These are phyloP conservation scores for Platyura marginata DNA, from an alignment of 1,140 invertebrate species.

Conservation along the genomic window DNA sequence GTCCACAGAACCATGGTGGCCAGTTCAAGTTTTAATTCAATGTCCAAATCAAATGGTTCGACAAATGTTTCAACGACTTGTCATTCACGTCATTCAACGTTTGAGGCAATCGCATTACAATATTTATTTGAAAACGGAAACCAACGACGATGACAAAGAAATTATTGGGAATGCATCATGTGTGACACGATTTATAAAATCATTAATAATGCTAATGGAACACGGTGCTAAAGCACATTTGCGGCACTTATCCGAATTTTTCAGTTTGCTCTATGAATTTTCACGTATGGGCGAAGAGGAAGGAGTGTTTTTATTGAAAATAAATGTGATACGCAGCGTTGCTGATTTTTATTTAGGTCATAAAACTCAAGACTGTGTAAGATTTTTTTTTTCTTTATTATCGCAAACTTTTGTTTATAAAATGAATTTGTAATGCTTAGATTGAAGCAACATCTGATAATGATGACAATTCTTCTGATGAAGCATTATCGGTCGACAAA, in stretches of 20 bases:
- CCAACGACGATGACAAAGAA: conserved; percentile 41
- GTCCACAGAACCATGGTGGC: conserved; percentile 87
- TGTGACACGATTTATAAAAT: conserved; percentile 80
- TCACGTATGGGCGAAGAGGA: conserved; percentile 90
- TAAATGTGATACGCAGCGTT: conserved; percentile 75
- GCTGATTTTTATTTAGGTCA: conserved; percentile 82
- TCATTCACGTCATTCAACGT: conserved; percentile 84
- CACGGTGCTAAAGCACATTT: conserved; percentile 70
- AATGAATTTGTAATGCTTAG: conserved; percentile 6
- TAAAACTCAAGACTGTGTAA: conserved; percentile 27
- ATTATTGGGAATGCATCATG: conserved; percentile 69
- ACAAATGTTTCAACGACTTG: conserved; percentile 83
- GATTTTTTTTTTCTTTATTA: conserved; percentile 5
- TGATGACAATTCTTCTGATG: conserved; percentile 46
- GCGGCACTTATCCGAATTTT: conserved; percentile 81
- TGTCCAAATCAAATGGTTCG: conserved; percentile 91
- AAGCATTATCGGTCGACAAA: conserved; percentile 36
- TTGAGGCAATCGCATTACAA: conserved; percentile 54
- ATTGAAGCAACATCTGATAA: conserved; percentile 54
- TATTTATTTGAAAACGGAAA: conserved; percentile 50
- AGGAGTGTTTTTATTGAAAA: conserved; percentile 64
- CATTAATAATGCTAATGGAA: conserved; percentile 75
- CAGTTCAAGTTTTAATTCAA: conserved; percentile 83
- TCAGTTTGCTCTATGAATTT: conserved; percentile 79
- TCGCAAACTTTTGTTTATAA: background rate